Percentiles rank a stretch among this genome's conserved stretches.
phyloP scores from a whole-genome alignment of 53 echinoderm and acorn worm species.

The Echinarachnius parma region DNA sequence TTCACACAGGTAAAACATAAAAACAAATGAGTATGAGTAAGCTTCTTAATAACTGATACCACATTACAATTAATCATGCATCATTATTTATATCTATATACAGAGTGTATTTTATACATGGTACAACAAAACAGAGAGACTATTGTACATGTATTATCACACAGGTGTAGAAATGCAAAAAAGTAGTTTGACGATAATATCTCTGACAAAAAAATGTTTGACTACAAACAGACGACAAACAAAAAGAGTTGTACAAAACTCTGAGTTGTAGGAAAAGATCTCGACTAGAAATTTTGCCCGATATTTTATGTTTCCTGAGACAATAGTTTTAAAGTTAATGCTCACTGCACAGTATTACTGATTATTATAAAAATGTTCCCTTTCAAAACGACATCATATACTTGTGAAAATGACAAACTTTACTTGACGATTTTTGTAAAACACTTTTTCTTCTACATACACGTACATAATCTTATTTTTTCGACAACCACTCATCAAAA shows the following conservation, averaged over 20 bases:
- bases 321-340: background rate
- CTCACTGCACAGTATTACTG: constrained; percentile 1
- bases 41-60: no score
- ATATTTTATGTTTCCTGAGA: constrained; percentile 34
- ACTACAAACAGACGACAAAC: no score
- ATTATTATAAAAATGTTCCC: constrained; percentile 16
- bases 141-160: no score
- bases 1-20: no score
- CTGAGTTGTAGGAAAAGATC: constrained; percentile 19
- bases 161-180: no score
- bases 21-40: no score
- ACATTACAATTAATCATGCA: constrained; percentile 14
- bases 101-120: constrained; percentile 20
- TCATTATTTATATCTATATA: constrained; percentile 6
- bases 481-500: constrained; percentile 30
- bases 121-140: no score
- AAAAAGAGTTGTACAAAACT: constrained; percentile 38
- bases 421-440: no score
- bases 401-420: background rate
- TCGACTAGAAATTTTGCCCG: constrained; percentile 33
- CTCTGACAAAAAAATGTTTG: background rate
- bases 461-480: no score
- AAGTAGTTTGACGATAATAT: no score
- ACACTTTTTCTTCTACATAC: no score
- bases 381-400: background rate